phyloP scores from a whole-genome alignment of 1,140 invertebrate species.

The Medauroidea extradentata region DNA sequence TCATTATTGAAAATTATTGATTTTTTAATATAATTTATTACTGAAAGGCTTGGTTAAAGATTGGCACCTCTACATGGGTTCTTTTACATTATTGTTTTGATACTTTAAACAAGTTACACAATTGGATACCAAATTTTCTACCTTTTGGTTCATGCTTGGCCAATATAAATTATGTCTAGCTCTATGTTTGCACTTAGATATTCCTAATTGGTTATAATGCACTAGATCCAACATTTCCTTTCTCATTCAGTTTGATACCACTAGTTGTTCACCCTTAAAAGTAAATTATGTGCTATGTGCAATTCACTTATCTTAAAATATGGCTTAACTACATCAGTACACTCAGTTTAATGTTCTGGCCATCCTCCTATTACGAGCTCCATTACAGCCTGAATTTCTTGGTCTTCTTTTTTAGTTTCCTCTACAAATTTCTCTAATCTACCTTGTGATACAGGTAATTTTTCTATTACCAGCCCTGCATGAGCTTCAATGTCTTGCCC shows the following conservation, averaged over 20 bases:
- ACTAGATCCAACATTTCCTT: conserved; percentile 36
- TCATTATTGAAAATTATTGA: too few species aligned
- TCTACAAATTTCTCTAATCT: conserved; percentile 29
- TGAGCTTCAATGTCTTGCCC: not conserved
- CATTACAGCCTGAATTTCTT: conserved; percentile 24
- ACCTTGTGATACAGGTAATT: not conserved
- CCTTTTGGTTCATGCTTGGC: conserved; percentile 33
- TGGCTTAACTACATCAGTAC: conserved; percentile 23
- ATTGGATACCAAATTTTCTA: not conserved
- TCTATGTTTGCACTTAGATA: conserved; percentile 36
- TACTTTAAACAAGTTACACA: conserved; percentile 18
- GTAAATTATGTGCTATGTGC: conserved; percentile 29
- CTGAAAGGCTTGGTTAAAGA: too few species aligned
- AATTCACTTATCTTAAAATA: conserved; percentile 36
- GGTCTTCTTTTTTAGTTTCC: conserved; percentile 29
- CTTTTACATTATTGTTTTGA: conserved; percentile 15
- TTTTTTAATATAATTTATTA: too few species aligned
- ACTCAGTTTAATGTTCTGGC: conserved; percentile 34
- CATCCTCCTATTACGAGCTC: conserved; percentile 34
- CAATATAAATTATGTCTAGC: conserved; percentile 43
- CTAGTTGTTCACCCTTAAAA: conserved; percentile 36
- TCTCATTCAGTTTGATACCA: conserved; percentile 38
- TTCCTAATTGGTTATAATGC: conserved; percentile 45
- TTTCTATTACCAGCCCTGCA: not conserved
- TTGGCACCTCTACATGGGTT: conserved; percentile 22